Percentiles rank a stretch among this genome's conserved stretches.
Evolutionary conservation across 2,888 invertebrate genomes (phyloP).

Genomic region (Drosophila parthenogenetica): DNA sequence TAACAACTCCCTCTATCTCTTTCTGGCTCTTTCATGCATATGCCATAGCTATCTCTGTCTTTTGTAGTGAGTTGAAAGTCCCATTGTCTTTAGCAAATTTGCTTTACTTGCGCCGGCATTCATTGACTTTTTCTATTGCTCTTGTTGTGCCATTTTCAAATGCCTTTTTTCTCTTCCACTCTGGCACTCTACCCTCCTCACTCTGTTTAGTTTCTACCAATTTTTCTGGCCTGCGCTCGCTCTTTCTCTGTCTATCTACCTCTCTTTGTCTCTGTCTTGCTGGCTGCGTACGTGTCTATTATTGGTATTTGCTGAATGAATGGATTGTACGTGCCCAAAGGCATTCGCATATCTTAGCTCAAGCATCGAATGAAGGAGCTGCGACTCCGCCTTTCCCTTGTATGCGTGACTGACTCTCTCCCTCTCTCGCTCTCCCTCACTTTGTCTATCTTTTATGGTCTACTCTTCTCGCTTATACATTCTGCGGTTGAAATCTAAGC

Average conservation of each 20-base stretch:
- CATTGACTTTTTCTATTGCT: conserved; percentile 69
- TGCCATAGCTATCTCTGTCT: conserved; percentile 10
- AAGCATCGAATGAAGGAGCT: conserved; percentile 50
- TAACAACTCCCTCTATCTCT: not conserved
- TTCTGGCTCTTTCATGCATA: not conserved
- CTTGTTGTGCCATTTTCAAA: conserved; percentile 68
- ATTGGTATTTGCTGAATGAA: conserved; percentile 80
- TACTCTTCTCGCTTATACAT: conserved; percentile 36
- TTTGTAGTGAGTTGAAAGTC: conserved; percentile 61
- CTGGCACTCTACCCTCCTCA: not conserved
- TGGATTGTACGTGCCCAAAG: conserved; percentile 79
- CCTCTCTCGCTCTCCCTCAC: conserved; percentile 1
- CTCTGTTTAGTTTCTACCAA: not conserved
- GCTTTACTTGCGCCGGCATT: conserved; percentile 74
- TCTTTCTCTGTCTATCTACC: conserved; percentile 19
- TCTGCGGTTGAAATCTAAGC: conserved; percentile 79
- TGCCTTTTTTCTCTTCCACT: conserved; percentile 44
- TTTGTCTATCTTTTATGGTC: not conserved
- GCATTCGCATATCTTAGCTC: conserved; percentile 73
- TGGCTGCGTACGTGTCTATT: conserved; percentile 73
- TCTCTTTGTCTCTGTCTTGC: conserved; percentile 7
- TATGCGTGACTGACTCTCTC: conserved; percentile 41
- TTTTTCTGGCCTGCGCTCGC: conserved; percentile 10
- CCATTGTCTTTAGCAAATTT: conserved; percentile 76
- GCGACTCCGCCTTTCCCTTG: conserved; percentile 69